phyloP scores from a whole-genome alignment of 2,113 vertebrate species.

The Halichoeres trimaculatus region DNA sequence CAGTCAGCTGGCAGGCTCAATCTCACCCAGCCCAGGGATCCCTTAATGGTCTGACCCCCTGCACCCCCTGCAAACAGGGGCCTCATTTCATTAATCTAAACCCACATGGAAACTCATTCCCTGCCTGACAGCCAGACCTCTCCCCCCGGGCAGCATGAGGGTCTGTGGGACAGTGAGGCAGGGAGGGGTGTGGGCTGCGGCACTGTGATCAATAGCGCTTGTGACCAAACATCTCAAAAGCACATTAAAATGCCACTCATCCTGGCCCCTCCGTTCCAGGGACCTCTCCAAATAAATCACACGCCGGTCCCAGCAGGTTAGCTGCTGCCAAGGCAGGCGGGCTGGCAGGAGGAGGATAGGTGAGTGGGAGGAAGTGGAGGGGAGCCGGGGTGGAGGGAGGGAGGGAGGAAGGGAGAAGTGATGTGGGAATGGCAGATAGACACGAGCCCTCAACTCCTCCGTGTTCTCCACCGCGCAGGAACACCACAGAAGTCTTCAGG shows the following conservation, averaged over 20 bases:
- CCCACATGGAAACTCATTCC: slow-evolving; percentile 83
- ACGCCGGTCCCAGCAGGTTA: slow-evolving; percentile 76
- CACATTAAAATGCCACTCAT: slow-evolving; percentile 89
- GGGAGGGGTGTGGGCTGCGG: slow-evolving; percentile 40
- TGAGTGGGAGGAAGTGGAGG: slow-evolving; percentile 30
- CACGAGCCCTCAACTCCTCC: slow-evolving; percentile 3
- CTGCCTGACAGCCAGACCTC: slow-evolving; percentile 80
- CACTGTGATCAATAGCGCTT: slow-evolving; percentile 86
- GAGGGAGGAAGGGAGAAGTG: slow-evolving; percentile 6
- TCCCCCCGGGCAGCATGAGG: slow-evolving; percentile 64
- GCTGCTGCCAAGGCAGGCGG: slow-evolving; percentile 68
- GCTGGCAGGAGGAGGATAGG: slow-evolving; percentile 62
- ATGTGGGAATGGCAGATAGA: slow-evolving; percentile 56
- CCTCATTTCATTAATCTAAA: slow-evolving; percentile 85
- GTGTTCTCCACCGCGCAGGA: slow-evolving; percentile 12
- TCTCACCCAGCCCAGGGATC: slow-evolving; percentile 76
- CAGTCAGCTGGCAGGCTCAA: slow-evolving; percentile 76
- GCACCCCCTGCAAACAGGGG: slow-evolving; percentile 67
- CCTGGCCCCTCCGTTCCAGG: slow-evolving; percentile 69
- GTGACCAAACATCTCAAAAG: slow-evolving; percentile 87
- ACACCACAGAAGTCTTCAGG: slow-evolving; percentile 33
- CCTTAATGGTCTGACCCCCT: slow-evolving; percentile 83
- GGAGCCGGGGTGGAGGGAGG: background rate
- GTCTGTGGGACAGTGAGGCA: slow-evolving; percentile 63
- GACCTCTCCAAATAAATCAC: slow-evolving; percentile 85